Percentiles rank a stretch among this genome's conserved stretches.
These are phyloP conservation scores for Leucophenga varia DNA, from an alignment of 1,140 invertebrate genomes.

Conservation along the genomic window DNA sequence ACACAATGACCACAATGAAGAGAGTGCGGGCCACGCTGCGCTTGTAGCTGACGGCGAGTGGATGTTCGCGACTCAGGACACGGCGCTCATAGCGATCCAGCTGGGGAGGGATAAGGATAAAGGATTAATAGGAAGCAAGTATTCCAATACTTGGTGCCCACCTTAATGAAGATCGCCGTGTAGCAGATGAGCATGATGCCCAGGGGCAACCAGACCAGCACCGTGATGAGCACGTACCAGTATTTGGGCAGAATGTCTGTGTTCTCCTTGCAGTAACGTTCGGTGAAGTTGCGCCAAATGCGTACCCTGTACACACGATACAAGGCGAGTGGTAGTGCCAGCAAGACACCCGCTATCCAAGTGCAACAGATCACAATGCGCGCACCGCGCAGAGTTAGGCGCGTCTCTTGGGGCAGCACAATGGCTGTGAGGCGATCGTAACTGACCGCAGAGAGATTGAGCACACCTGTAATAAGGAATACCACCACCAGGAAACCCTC, in stretches of 20 bases:
- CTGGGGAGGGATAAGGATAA: conserved; percentile 42
- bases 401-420: conserved; percentile 68
- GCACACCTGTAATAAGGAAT: conserved; percentile 70
- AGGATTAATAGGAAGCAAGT: no score
- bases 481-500: conserved; percentile 70
- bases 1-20: conserved; percentile 68
- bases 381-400: conserved; percentile 63
- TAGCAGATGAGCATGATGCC: conserved; percentile 69
- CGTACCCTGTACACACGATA: conserved; percentile 67
- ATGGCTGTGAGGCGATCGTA: conserved; percentile 80
- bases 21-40: conserved; percentile 69
- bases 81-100: conserved; percentile 63
- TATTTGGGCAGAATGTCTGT: conserved; percentile 64
- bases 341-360: conserved; percentile 65
- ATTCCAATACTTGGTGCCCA: no score
- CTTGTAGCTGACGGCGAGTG: conserved; percentile 63
- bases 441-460: conserved; percentile 77
- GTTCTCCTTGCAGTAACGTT: conserved; percentile 71
- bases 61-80: conserved; percentile 59
- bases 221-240: conserved; percentile 71
- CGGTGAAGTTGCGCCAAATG: conserved; percentile 69
- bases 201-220: conserved; percentile 72
- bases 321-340: conserved; percentile 67
- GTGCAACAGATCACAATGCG: conserved; percentile 65
- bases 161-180: conserved; percentile 66